Evolutionary conservation across 2,113 vertebrate species (phyloP).

Genomic region (Cyanoderma ruficeps): DNA sequence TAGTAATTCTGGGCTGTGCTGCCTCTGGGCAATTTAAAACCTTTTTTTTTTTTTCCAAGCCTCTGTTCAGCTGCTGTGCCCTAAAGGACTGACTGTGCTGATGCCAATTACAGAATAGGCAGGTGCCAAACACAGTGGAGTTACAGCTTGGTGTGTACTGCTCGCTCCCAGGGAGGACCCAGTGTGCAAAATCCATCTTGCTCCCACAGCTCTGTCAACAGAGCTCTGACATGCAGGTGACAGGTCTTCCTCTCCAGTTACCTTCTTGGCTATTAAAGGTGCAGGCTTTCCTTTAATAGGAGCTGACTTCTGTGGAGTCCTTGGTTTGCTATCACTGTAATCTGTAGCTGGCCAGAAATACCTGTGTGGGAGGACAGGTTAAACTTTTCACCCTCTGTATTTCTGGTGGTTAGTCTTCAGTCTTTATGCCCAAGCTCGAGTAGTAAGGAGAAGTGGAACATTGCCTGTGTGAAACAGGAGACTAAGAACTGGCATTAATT

Average conservation of each 20-base stretch:
- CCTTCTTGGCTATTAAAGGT: not conserved
- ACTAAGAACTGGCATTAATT: slow-evolving; percentile 20
- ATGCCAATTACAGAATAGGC: not conserved
- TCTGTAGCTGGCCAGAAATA: not conserved
- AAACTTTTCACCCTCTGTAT: not conserved
- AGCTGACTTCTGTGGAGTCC: not conserved
- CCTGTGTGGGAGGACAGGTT: not conserved
- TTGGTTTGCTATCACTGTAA: not conserved
- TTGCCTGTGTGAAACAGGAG: not conserved
- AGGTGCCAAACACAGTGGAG: not conserved
- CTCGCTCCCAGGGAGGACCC: not conserved
- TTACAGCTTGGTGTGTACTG: not conserved
- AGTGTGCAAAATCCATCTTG: accelerated
- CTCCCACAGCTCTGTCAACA: not conserved
- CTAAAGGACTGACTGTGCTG: not conserved
- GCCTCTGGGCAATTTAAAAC: not conserved
- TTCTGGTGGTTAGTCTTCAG: not conserved
- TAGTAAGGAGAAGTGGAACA: not conserved
- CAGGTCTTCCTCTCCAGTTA: not conserved
- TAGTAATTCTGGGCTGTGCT: not conserved
- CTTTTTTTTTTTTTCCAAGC: not conserved
- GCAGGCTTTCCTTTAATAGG: not conserved
- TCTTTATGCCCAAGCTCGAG: accelerated
- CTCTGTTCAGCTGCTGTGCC: not conserved
- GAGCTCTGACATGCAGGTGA: not conserved